phyloP scores from a whole-genome alignment of 2,113 vertebrate genomes.

The Desmodus rotundus region DNA sequence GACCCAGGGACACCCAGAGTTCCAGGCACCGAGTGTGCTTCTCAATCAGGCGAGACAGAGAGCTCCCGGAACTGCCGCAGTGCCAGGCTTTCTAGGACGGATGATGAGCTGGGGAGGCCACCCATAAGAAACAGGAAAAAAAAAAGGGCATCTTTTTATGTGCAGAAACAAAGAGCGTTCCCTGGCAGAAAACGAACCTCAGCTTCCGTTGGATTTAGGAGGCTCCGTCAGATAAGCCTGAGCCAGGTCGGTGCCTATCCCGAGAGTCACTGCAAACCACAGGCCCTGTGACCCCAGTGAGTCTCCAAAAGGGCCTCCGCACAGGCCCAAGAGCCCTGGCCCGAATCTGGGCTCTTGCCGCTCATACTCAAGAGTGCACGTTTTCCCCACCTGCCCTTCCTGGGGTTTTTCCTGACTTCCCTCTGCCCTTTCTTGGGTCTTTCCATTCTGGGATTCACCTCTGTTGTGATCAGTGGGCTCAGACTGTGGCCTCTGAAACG shows the following conservation, averaged over 20 bases:
- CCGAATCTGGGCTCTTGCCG: background rate
- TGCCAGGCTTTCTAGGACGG: background rate
- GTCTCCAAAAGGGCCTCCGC: background rate
- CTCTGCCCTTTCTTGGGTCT: background rate
- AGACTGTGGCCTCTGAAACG: background rate
- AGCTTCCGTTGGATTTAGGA: background rate
- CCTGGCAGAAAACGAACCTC: background rate
- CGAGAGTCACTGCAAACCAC: background rate
- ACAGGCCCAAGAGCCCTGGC: accelerated
- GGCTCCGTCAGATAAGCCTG: background rate
- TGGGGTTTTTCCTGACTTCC: background rate
- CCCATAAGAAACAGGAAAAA: background rate
- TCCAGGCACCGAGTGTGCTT: background rate
- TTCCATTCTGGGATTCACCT: background rate
- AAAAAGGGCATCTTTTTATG: background rate
- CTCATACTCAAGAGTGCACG: accelerated
- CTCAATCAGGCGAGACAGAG: background rate
- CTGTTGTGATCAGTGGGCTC: background rate
- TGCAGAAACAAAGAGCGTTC: background rate
- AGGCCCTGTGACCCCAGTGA: too few species aligned
- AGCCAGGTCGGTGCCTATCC: background rate
- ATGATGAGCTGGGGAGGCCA: background rate
- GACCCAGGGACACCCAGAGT: background rate
- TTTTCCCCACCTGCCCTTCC: background rate
- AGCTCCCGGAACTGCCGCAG: background rate